A percentile compares a stretch with the other conserved stretches of the same genome.
Conservation (phyloP, 2,113 vertebrate species). For the Mungos mungo region DNA sequence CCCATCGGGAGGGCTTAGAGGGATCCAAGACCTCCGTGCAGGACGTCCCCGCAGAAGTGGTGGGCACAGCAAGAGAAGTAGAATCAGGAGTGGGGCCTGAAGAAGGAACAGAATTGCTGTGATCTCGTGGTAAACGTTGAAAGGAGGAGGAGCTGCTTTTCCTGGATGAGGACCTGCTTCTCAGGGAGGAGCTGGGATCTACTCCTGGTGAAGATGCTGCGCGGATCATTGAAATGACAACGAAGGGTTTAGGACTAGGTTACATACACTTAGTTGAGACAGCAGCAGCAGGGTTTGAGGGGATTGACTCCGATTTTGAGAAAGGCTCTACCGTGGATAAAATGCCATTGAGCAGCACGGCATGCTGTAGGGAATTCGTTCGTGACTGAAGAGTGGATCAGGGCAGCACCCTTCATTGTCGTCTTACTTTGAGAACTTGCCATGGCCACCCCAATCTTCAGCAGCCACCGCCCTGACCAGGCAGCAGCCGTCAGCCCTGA, state of each 20-base stretch:
- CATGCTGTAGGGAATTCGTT: neutral
- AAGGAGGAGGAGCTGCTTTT: neutral
- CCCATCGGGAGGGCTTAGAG: neutral
- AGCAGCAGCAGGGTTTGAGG: neutral
- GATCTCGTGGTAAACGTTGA: fast-evolving
- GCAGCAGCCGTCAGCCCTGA: neutral
- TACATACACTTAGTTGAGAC: neutral
- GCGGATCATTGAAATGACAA: neutral
- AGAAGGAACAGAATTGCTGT: neutral
- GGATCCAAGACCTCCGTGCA: neutral
- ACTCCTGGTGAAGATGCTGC: neutral
- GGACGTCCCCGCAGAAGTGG: neutral
- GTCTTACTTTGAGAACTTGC: neutral
- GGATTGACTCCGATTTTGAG: neutral
- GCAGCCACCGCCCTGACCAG: neutral
- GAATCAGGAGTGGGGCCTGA: neutral
- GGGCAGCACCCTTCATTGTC: neutral
- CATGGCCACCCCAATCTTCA: neutral
- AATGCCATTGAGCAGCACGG: neutral
- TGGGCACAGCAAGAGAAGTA: neutral
- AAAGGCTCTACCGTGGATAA: neutral
- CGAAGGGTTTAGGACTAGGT: neutral
- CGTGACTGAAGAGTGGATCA: neutral
- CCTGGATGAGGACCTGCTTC: neutral
- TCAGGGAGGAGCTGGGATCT: neutral